These are phyloP conservation scores for Caerostris extrusa DNA, from an alignment of 1,140 invertebrate genomes.

Conservation along the genomic window DNA sequence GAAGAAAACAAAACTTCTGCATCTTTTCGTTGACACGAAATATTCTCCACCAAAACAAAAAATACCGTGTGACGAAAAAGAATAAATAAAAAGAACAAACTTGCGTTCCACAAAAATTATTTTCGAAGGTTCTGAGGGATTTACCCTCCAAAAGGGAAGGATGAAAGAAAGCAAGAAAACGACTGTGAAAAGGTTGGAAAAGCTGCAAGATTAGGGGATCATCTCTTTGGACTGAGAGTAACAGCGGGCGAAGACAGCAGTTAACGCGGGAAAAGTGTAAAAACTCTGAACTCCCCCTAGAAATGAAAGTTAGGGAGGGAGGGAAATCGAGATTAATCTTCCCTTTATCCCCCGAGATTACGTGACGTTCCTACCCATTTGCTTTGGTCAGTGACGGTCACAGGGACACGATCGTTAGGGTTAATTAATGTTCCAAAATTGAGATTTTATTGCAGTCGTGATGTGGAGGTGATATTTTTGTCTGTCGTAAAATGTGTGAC, in stretches of 20 bases:
- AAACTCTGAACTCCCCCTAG: background rate
- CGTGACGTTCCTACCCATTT: constrained; percentile 14
- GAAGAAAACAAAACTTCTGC: background rate
- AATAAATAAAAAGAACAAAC: background rate
- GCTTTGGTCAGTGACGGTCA: constrained; percentile 12
- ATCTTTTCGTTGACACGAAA: background rate
- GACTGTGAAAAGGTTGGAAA: constrained; percentile 2
- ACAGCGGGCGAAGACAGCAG: constrained; percentile 8
- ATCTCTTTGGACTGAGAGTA: background rate
- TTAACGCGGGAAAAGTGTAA: constrained; percentile 17
- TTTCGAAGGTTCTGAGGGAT: constrained; percentile 25
- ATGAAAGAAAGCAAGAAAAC: background rate
- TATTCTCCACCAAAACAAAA: background rate
- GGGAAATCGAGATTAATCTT: constrained; percentile 18
- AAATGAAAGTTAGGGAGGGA: constrained; percentile 13
- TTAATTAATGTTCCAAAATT: constrained; percentile 42
- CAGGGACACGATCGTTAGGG: constrained; percentile 30
- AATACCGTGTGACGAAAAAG: background rate
- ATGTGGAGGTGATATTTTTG: background rate
- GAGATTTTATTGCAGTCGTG: constrained; percentile 44
- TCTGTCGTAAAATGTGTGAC: background rate
- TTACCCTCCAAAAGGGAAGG: background rate
- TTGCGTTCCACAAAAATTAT: background rate
- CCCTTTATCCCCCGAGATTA: background rate
- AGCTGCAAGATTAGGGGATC: constrained; percentile 41